A percentile compares a stretch with the other conserved stretches of the same genome.
Evolutionary conservation across 2,113 vertebrate genomes (phyloP).

Genomic region (Tor tambroides): DNA sequence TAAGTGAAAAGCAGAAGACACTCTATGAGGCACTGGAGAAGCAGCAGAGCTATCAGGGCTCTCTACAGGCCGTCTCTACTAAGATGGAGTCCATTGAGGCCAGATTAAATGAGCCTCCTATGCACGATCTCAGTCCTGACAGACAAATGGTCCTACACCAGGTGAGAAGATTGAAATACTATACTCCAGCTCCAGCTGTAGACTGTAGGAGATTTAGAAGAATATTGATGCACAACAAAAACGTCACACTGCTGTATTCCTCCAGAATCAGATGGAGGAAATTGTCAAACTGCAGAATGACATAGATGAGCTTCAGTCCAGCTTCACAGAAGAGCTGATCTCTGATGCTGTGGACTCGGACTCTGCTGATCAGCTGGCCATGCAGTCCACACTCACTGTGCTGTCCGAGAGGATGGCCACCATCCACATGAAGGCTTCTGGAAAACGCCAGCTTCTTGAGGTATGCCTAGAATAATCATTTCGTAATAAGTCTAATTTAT

Average conservation of each 20-base stretch:
- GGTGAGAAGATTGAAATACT: slow-evolving; percentile 71
- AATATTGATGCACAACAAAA: background rate
- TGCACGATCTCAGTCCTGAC: slow-evolving; percentile 84
- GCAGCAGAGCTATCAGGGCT: slow-evolving; percentile 94
- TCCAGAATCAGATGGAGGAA: slow-evolving; percentile 92
- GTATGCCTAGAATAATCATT: slow-evolving; percentile 65
- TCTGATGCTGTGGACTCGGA: slow-evolving; percentile 82
- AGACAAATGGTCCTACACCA: slow-evolving; percentile 96
- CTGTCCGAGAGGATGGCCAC: slow-evolving; percentile 94
- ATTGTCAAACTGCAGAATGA: slow-evolving; percentile 94
- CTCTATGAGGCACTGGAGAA: slow-evolving; percentile 94
- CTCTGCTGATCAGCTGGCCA: slow-evolving; percentile 84
- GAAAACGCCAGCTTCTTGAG: slow-evolving; percentile 92
- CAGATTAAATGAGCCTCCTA: slow-evolving; percentile 83
- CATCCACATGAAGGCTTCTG: slow-evolving; percentile 93
- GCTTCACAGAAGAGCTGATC: slow-evolving; percentile 85
- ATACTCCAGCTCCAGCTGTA: background rate
- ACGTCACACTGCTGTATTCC: background rate
- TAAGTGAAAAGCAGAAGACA: slow-evolving; percentile 95
- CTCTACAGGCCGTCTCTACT: slow-evolving; percentile 91
- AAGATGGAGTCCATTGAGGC: slow-evolving; percentile 92
- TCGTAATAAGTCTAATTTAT: background rate
- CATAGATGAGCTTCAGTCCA: slow-evolving; percentile 86
- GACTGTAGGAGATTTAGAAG: background rate
- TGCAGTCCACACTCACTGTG: slow-evolving; percentile 93